Evolutionary conservation across 2,113 vertebrate genomes (phyloP).

Genomic region (Gallinago jamesoni): DNA sequence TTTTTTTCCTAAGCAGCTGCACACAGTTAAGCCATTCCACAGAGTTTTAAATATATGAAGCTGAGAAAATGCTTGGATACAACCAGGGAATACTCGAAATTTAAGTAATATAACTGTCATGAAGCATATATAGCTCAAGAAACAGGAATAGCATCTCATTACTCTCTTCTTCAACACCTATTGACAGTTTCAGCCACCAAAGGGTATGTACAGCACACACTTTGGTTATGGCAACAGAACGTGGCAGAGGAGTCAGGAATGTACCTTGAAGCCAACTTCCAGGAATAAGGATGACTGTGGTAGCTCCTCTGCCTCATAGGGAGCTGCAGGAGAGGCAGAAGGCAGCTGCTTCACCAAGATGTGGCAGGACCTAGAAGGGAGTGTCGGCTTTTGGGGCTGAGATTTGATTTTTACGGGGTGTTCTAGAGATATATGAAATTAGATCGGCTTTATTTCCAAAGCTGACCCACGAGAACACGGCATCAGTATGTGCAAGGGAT

Average conservation of each 20-base stretch:
- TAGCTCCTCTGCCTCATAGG: not conserved
- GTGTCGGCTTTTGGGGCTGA: not conserved
- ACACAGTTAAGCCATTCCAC: slow-evolving; percentile 44
- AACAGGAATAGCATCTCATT: slow-evolving; percentile 51
- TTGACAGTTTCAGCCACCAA: slow-evolving; percentile 3
- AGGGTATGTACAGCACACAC: not conserved
- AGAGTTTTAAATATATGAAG: slow-evolving; percentile 40
- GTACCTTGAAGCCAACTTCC: not conserved
- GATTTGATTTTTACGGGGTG: not conserved
- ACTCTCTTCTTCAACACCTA: not conserved
- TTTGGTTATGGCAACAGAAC: not conserved
- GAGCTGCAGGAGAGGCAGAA: not conserved
- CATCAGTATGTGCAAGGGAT: not conserved
- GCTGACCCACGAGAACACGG: not conserved
- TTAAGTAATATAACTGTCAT: slow-evolving; percentile 56
- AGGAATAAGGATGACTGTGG: not conserved
- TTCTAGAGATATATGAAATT: not conserved
- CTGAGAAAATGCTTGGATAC: slow-evolving; percentile 37
- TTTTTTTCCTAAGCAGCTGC: slow-evolving; percentile 55
- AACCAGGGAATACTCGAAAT: slow-evolving; percentile 50
- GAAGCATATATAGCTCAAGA: slow-evolving; percentile 3
- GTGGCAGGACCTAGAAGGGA: not conserved
- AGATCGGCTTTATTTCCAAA: not conserved
- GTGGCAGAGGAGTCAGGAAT: not conserved
- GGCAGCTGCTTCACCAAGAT: not conserved